A percentile compares a stretch with the other conserved stretches of the same genome.
Conservation (phyloP, 2,888 invertebrate genomes). For the Macroteleia sp. region DNA sequence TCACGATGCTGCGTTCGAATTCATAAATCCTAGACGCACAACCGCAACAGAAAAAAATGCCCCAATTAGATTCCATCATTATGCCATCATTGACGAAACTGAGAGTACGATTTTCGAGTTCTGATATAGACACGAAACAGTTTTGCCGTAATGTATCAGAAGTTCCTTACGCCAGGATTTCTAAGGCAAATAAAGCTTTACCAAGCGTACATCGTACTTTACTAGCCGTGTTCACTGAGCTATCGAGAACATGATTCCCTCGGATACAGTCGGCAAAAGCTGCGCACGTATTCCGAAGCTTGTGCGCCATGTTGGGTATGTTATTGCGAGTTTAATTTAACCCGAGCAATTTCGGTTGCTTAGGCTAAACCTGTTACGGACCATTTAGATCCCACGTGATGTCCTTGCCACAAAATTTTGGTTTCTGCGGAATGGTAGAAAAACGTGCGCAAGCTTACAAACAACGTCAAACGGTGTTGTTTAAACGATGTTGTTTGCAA, state of each 20-base stretch:
- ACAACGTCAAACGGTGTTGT: too few relatives aligned
- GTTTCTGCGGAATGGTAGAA: too few relatives aligned
- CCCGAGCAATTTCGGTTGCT: slow-evolving; percentile 35
- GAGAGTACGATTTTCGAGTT: slow-evolving; percentile 6
- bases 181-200: slow-evolving; percentile 52
- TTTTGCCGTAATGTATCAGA: slow-evolving; percentile 32
- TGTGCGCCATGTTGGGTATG: slow-evolving; percentile 24
- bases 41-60: not conserved
- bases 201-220: slow-evolving; percentile 34
- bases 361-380: slow-evolving; percentile 15
- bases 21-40: not conserved
- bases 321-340: slow-evolving; percentile 49
- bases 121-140: not conserved
- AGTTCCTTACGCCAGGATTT: slow-evolving; percentile 44
- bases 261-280: slow-evolving; percentile 22
- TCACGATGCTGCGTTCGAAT: slow-evolving; percentile 2
- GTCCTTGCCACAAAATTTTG: too few relatives aligned
- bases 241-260: slow-evolving; percentile 52
- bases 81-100: slow-evolving; percentile 14
- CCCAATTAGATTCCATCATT: slow-evolving; percentile 26
- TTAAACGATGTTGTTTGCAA: too few relatives aligned
- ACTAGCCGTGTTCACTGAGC: slow-evolving; percentile 43
- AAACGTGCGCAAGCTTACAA: too few relatives aligned
- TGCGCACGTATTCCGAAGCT: slow-evolving; percentile 33
- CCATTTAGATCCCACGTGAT: slow-evolving; percentile 11